Base-by-base conservation (phyloP, 2,797 vertebrate species). In the Cynopterus sphinx region DNA sequence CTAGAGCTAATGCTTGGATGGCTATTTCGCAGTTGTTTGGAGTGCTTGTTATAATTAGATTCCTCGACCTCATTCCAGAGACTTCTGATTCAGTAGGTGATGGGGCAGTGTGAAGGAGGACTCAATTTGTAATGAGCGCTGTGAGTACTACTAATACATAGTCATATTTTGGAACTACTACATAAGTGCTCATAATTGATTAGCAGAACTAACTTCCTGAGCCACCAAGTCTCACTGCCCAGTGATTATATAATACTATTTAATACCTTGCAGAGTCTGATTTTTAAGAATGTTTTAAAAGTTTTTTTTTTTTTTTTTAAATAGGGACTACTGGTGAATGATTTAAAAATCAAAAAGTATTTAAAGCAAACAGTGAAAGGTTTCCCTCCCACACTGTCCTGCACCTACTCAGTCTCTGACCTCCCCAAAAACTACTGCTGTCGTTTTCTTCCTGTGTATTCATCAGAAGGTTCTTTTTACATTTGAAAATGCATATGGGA, bases 281-380 rank as follows among this genome's bases (percentile, higher is more conserved):
- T 46, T 77, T 71, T 94, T 87, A 82, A 84, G 63, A 51, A 77
- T 83, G 63, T 51, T 68, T 19, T 36, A 21, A 51, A 86, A 67
- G 0, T 3, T 67, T 19, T 57, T 19, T 5, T 36, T 51, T 68
- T n/a, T n/a, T n/a, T n/a, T 15, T 46, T 59, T 3, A 3, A 89
- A 67, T 41, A 57, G 51, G 19, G 78, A 33, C 51, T 49, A 74
- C 13, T 70, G 6, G 41, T 63, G 68, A 1, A 3, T 78, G 28
- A 65, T 94, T 95, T 96, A 77, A 88, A 97, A 70, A 63, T 74
- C 2, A 51, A 63, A 79, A 68, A 9, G 9, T 67, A 78, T 49
- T 46, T n/a, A 78, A 78, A 17, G 55, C 19, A 36, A 74, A 24
- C 7, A 63, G 53, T 63, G 51, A 61, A 57, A 85, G 71, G n/a